phyloP scores from a whole-genome alignment of 2,113 vertebrate genomes.

The Corythornis cristatus region DNA sequence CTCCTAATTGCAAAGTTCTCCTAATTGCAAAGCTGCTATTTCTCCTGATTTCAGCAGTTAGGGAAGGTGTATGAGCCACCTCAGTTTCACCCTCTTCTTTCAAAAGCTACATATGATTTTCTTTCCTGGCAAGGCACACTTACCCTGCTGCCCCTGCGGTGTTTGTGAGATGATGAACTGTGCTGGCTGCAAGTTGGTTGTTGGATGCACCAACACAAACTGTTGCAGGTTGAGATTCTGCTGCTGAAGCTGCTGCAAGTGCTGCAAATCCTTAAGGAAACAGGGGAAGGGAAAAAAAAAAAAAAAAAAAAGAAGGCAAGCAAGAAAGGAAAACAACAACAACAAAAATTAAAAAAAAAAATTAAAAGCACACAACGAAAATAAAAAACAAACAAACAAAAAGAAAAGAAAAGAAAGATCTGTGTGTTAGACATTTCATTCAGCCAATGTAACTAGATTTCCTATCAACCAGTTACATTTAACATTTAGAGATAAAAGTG shows the following conservation, averaged over 20 bases:
- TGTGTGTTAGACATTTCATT: conserved; percentile 48
- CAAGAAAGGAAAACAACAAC: no score
- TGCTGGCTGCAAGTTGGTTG: conserved; percentile 90
- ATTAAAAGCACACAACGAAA: no score
- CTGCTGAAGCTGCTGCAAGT: conserved; percentile 91
- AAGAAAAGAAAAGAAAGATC: background rate
- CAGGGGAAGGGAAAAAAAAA: background rate
- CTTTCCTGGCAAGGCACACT: conserved; percentile 39
- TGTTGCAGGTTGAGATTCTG: conserved; percentile 97
- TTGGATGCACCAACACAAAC: conserved; percentile 96
- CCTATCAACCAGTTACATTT: background rate
- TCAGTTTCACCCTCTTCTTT: background rate
- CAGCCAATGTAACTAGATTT: background rate
- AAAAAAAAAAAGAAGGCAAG: no score
- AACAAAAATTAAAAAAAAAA: rapidly evolving
- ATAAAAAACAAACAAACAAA: background rate
- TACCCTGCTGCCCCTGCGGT: conserved; percentile 94
- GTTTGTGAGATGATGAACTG: conserved; percentile 99
- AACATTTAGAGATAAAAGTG: background rate
- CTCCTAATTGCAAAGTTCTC: background rate
- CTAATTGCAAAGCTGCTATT: background rate
- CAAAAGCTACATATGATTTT: background rate
- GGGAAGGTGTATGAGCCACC: background rate
- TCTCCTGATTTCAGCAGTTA: background rate
- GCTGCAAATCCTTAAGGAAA: conserved; percentile 82